These are phyloP conservation scores for Drosophila nannoptera DNA, from an alignment of 1,140 invertebrate genomes.

Conservation along the genomic window DNA sequence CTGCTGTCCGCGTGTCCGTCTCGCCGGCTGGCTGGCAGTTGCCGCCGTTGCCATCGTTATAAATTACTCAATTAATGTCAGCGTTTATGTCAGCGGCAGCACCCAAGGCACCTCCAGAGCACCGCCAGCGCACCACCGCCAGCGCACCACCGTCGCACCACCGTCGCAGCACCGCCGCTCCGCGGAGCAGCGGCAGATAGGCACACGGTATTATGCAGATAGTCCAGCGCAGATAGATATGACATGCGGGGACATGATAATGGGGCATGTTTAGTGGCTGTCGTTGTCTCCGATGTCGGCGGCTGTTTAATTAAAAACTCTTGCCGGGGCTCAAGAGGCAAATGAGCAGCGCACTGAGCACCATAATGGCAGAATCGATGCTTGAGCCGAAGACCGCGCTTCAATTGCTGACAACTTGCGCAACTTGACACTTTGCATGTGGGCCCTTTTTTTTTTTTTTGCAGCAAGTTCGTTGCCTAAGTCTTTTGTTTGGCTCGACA, in stretches of 20 bases:
- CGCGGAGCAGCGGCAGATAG: conserved; percentile 41
- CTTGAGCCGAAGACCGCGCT: not conserved
- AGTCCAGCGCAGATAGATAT: conserved; percentile 68
- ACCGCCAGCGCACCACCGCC: conserved; percentile 29
- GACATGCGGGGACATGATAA: conserved; percentile 55
- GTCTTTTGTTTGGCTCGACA: conserved; percentile 73
- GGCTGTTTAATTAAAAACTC: conserved; percentile 67
- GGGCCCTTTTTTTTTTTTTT: conserved; percentile 47
- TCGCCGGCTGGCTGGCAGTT: conserved; percentile 27
- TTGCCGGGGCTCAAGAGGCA: conserved; percentile 44
- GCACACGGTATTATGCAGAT: conserved; percentile 63
- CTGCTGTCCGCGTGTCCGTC: conserved; percentile 35
- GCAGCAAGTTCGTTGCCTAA: conserved; percentile 71
- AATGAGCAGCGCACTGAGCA: conserved; percentile 30
- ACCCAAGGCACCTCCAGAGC: conserved; percentile 41
- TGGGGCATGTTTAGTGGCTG: conserved; percentile 75
- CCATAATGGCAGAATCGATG: conserved; percentile 1
- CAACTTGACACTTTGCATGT: conserved; percentile 75
- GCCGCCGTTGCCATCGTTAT: conserved; percentile 64
- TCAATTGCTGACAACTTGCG: conserved; percentile 65
- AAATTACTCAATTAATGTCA: conserved; percentile 79
- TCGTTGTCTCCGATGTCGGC: conserved; percentile 39
- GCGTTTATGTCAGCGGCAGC: conserved; percentile 71
- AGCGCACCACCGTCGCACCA: conserved; percentile 25
- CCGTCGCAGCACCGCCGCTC: conserved; percentile 7